A percentile compares a stretch with the other conserved stretches of the same genome.
Conservation (phyloP, 2,113 vertebrate species). For the Pavo muticus region DNA sequence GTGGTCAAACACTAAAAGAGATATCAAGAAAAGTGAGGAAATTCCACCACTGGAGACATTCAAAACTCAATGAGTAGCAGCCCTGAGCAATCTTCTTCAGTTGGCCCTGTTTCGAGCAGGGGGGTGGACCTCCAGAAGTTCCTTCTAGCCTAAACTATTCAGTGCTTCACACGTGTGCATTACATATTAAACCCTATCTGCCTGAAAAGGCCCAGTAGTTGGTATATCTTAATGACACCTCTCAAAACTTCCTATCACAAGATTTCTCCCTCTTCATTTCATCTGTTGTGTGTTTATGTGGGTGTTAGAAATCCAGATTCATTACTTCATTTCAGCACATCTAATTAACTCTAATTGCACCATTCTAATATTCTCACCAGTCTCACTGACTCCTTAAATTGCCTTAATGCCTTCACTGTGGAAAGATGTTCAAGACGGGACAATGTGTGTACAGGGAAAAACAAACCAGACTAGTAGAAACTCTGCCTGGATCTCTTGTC, state of each 20-base stretch:
- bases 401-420: neutral
- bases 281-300: neutral
- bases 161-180: neutral
- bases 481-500: neutral
- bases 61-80: neutral
- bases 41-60: neutral
- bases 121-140: neutral
- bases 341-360: neutral
- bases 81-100: neutral
- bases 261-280: neutral
- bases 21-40: neutral
- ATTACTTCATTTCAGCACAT: neutral
- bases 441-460: neutral
- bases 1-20: neutral
- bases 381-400: neutral
- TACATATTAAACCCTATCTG: neutral
- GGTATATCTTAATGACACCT: neutral
- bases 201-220: neutral
- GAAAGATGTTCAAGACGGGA: neutral
- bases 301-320: neutral
- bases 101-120: neutral
- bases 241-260: neutral
- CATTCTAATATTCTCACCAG: neutral
- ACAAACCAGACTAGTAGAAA: neutral
- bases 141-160: neutral